Base-by-base conservation (phyloP, 2,888 invertebrate species). In the Neocrepidodera transversa region DNA sequence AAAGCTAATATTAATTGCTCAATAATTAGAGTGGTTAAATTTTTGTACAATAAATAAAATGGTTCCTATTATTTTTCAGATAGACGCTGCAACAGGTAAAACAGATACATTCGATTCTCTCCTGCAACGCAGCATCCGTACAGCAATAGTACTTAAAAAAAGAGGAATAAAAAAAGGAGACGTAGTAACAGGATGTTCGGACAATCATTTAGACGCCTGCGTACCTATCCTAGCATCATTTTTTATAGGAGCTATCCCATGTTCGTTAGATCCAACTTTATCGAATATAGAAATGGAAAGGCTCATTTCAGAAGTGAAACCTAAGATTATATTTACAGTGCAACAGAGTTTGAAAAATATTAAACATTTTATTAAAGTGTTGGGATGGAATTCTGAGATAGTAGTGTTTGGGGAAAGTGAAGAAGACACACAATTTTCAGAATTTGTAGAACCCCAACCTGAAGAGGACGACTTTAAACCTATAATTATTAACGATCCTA, bases 171-270 rank as follows among this genome's bases (percentile, higher is more conserved):
- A 73, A 45, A 57, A 58, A n/a, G 80, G 80, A 4, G 83, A 84
- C 62, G 79, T 83, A 4, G 76, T 84, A 32, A 72, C 79, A 1
- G 57, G 83, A 0, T 82, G 82, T 74, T 81, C 81, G 1, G 78
- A 80, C 1, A 83, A 80, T 61, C 81, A 82, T 28, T 17, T 79
- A 1, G 78, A 84, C 52, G 68, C 80, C 2, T 72, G 74, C 6
- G 76, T 83, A 10, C 82, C 83, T 0, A 77, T 81, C 38, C 79
- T 82, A 32, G 83, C 83, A 0, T 78, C 81, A 0, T 64, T 81
- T 1, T 83, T 78, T 65, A 74, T 82, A 14, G 84, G 83, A 4
- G 71, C 73, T 3, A 68, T 70, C 45, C 68, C 75, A 4, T 67
- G 72, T 7, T 68, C 73, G 4, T 58, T 76, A 26, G 72, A 76